Evolutionary conservation across 2,888 invertebrate species (phyloP), one percentile per base, ranked within the genome.

Genomic region (Chymomyza procnemis): DNA sequence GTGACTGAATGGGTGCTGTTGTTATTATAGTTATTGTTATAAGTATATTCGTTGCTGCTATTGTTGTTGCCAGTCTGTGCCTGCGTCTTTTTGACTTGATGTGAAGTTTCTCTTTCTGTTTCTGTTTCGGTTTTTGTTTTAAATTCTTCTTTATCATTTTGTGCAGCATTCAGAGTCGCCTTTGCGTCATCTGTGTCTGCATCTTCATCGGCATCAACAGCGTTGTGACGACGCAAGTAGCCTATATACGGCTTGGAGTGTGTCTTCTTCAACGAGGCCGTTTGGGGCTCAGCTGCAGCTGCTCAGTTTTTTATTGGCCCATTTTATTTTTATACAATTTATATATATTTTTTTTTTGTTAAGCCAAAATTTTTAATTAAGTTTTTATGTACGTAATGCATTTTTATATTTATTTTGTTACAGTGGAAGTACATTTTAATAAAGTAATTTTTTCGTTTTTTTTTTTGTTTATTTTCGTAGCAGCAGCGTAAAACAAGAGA

Each of bases 191-290:
- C 19, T n/a, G 52, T 9, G 69, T 67, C 69, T 50, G 41, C 75
- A 69, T 81, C 73, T 54, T 67, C 78, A 66, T 73, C 80, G 61
- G 50, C 79, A 69, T 81, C 85, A 63, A 85, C 74, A 26, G 83
- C 83, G 64, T 71, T 71, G 52, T 62, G 59, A 22, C 85, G 85
- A 66, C 75, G 79, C 66, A 78, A 63, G 56, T 67, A 66, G 55
- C 67, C 78, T 4, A 54, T 9, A 14, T 54, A 59, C 64, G 69
- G 58, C 66, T 52, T 34, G 48, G 48, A n/a, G 48, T 52, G 60
- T 16, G 47, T 9, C 26, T 26, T 22, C 22, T 56, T 55, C 9
- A 52, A 8, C 19, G 63, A 69, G 62, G 54, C 64, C 59, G 66
- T 77, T 34, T 19, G 41, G 59, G 47, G 50, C 56, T 69, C 71